Conservation (phyloP, 2,797 vertebrate genomes). For the Sebastes matsubarae region DNA sequence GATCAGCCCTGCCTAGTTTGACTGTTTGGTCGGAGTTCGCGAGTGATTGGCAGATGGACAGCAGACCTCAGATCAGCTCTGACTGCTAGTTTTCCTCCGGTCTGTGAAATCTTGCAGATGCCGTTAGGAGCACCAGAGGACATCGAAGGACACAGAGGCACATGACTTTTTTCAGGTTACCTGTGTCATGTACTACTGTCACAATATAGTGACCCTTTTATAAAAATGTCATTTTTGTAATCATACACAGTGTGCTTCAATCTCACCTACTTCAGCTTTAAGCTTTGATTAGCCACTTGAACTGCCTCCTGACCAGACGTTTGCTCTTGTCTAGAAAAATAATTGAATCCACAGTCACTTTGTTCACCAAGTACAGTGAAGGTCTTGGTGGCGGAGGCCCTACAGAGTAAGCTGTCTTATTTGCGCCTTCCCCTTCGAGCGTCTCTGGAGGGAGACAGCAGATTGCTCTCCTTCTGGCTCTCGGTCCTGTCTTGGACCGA, state of each 20-base stretch:
- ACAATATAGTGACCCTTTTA: accelerated
- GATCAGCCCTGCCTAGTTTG: no score
- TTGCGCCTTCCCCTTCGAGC: conserved; percentile 55
- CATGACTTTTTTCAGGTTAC: no score
- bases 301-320: conserved; percentile 4
- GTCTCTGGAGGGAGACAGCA: conserved; percentile 75
- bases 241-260: no score
- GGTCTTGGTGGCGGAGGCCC: conserved; percentile 36
- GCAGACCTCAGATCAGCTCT: no score
- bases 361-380: conserved; percentile 28
- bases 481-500: conserved; percentile 63
- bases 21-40: no score
- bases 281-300: not conserved
- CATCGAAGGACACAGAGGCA: no score
- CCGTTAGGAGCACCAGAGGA: no score
- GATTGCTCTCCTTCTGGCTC: conserved; percentile 77
- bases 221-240: no score
- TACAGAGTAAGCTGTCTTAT: conserved; percentile 46
- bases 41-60: no score
- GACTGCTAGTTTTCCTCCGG: no score
- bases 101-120: no score
- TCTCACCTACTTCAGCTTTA: not conserved
- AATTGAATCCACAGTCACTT: conserved; percentile 44
- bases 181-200: no score
- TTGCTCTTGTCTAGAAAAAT: conserved; percentile 16